Conservation (phyloP, 2,113 vertebrate species). For the Chascanopsetta lugubris region DNA sequence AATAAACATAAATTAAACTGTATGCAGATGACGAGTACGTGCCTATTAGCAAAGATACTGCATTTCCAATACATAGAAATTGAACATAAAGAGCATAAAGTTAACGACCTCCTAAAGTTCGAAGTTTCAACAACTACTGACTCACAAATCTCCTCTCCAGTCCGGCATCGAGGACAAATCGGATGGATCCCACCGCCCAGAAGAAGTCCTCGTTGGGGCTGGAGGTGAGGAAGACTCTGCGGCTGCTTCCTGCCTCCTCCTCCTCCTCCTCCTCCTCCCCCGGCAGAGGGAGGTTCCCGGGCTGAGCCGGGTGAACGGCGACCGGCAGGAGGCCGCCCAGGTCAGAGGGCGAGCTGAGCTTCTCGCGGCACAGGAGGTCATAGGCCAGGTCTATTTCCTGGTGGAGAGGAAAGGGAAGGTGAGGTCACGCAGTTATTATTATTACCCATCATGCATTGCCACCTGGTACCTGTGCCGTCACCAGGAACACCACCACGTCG, state of each 20-base stretch:
- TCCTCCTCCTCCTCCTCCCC: constrained; percentile 55
- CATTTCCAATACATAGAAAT: too few species aligned
- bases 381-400: constrained; percentile 87
- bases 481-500: constrained; percentile 85
- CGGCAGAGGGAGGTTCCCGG: constrained; percentile 51
- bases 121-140: constrained; percentile 15
- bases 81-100: too few species aligned
- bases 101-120: too few species aligned
- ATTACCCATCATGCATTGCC: neutral
- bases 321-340: constrained; percentile 84
- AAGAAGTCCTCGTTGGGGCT: constrained; percentile 85
- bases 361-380: constrained; percentile 82
- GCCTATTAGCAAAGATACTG: too few species aligned
- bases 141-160: constrained; percentile 86
- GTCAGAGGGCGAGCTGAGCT: constrained; percentile 69
- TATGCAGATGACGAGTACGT: too few species aligned
- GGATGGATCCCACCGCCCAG: constrained; percentile 77
- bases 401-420: neutral
- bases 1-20: too few species aligned
- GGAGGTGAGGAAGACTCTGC: constrained; percentile 86
- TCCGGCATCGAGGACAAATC: constrained; percentile 88
- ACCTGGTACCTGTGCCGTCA: constrained; percentile 82
- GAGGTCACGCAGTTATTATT: neutral
- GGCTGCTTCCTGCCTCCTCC: constrained; percentile 66
- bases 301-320: constrained; percentile 79